Conservation (phyloP, 2,113 vertebrate species). For the Tragulus kanchil region DNA sequence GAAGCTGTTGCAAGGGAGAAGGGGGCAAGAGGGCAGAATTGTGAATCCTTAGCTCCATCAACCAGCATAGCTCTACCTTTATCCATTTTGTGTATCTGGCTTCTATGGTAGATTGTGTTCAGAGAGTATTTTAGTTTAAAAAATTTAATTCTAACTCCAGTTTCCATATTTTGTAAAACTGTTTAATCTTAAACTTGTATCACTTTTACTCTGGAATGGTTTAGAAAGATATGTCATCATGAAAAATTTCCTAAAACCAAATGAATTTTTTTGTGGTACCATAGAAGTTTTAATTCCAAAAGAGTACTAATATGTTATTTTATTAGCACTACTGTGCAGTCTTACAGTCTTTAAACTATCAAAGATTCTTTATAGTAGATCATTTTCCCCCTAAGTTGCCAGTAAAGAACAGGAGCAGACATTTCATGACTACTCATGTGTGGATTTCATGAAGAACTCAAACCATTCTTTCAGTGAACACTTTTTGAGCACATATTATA, state of each 20-base stretch:
- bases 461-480: not conserved
- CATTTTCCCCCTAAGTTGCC: not conserved
- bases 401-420: not conserved
- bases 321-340: not conserved
- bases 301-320: not conserved
- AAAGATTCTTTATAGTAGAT: not conserved
- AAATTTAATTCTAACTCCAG: slow-evolving; percentile 46
- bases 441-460: slow-evolving; percentile 1
- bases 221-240: slow-evolving; percentile 53
- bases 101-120: slow-evolving; percentile 45
- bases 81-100: not conserved
- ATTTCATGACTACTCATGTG: slow-evolving; percentile 29
- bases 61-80: not conserved
- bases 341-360: slow-evolving; percentile 4
- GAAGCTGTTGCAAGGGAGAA: not conserved
- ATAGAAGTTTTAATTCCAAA: slow-evolving; percentile 50
- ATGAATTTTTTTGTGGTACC: not conserved
- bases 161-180: not conserved
- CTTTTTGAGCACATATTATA: not conserved
- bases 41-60: not conserved
- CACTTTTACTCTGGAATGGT: slow-evolving; percentile 8
- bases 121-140: slow-evolving; percentile 45
- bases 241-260: slow-evolving; percentile 52
- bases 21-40: not conserved
- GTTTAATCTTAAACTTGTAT: not conserved